phyloP scores from a whole-genome alignment of 2,888 invertebrate species.

The Polylopha cassiicola region DNA sequence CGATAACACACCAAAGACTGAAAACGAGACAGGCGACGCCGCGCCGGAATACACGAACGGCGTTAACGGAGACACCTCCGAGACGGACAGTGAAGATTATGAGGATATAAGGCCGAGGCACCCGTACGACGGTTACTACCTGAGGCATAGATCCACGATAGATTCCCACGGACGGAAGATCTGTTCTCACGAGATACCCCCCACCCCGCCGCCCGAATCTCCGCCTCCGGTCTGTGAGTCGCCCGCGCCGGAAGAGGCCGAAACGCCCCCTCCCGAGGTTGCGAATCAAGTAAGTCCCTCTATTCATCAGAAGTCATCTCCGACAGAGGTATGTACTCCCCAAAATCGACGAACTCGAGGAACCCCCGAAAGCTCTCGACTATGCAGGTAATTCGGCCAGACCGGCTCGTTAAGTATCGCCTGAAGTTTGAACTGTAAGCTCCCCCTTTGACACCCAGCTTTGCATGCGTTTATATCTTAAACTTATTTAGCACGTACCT shows the following conservation, averaged over 20 bases:
- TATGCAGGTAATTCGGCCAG: slow-evolving; percentile 15
- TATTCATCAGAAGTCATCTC: slow-evolving; percentile 1
- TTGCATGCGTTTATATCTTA: slow-evolving; percentile 44
- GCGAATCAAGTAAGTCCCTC: slow-evolving; percentile 14
- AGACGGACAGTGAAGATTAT: slow-evolving; percentile 45
- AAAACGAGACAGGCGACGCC: slow-evolving; percentile 29
- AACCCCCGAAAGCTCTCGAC: too few species aligned
- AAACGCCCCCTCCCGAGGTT: background rate
- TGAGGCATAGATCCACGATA: slow-evolving; percentile 59
- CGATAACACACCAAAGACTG: slow-evolving; percentile 31
- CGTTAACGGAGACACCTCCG: slow-evolving; percentile 49
- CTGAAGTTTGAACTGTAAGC: slow-evolving; percentile 2
- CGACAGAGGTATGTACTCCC: slow-evolving; percentile 10
- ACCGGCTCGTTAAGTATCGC: slow-evolving; percentile 2
- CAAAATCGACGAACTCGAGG: background rate
- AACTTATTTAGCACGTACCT: slow-evolving; percentile 36
- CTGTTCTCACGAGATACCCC: slow-evolving; percentile 65
- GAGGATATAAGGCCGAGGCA: slow-evolving; percentile 65
- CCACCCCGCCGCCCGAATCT: slow-evolving; percentile 48
- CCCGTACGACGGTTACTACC: slow-evolving; percentile 70
- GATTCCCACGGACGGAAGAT: slow-evolving; percentile 61
- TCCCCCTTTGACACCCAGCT: slow-evolving; percentile 25
- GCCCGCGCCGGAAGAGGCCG: slow-evolving; percentile 24
- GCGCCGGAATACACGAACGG: slow-evolving; percentile 26
- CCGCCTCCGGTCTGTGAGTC: slow-evolving; percentile 38